Percentiles rank a stretch among this genome's conserved stretches.
These are phyloP conservation scores for Parasteatoda tepidariorum DNA, from an alignment of 1,140 invertebrate genomes.

Conservation along the genomic window DNA sequence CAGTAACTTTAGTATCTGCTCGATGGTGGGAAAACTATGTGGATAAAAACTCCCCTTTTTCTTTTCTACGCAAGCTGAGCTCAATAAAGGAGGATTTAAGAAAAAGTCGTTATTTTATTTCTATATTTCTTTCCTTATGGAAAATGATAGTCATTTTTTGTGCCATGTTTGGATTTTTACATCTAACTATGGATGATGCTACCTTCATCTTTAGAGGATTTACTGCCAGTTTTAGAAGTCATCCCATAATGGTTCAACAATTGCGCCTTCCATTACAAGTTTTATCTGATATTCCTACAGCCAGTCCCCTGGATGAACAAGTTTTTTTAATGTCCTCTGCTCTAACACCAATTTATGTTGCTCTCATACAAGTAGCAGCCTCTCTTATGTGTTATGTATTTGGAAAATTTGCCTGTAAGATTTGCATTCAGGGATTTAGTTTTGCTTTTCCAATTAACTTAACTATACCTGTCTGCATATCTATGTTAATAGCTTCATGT, in stretches of 20 bases:
- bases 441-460: conserved; percentile 95
- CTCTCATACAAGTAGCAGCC: conserved; percentile 84
- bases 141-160: conserved; percentile 67
- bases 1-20: conserved; percentile 70
- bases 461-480: conserved; percentile 89
- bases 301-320: conserved; percentile 58
- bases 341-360: conserved; percentile 76
- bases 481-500: conserved; percentile 87
- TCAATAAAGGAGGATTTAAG: conserved; percentile 82
- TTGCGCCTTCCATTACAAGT: neutral
- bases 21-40: conserved; percentile 73
- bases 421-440: conserved; percentile 84
- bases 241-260: conserved; percentile 46
- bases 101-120: conserved; percentile 79
- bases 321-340: conserved; percentile 59
- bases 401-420: conserved; percentile 95
- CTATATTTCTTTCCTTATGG: conserved; percentile 66
- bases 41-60: conserved; percentile 67
- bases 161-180: conserved; percentile 75
- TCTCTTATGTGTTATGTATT: conserved; percentile 91
- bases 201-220: conserved; percentile 83
- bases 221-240: conserved; percentile 77
- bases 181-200: conserved; percentile 81
- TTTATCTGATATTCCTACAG: conserved; percentile 61
- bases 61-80: conserved; percentile 81